A percentile compares a stretch with the other conserved stretches of the same genome.
Conservation (phyloP, 2,797 vertebrate genomes). For the Lithobates pipiens region DNA sequence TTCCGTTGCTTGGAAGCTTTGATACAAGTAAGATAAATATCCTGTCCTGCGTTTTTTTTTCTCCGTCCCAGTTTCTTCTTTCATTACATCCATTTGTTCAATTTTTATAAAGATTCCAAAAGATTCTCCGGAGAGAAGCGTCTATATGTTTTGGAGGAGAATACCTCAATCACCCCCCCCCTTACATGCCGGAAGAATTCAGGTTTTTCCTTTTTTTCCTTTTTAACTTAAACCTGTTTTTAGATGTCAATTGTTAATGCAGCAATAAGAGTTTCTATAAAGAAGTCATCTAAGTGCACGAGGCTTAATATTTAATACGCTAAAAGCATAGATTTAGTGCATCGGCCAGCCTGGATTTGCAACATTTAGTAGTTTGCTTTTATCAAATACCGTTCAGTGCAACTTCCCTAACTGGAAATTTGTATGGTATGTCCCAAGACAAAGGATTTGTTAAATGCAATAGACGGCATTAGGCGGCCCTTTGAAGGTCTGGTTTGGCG, state of each 20-base stretch:
- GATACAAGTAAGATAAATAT: too few relatives aligned
- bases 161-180: too few relatives aligned
- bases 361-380: conserved; percentile 62
- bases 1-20: too few relatives aligned
- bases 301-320: conserved; percentile 75
- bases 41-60: too few relatives aligned
- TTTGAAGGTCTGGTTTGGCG: background rate
- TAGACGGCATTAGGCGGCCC: background rate
- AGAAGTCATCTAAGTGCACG: conserved; percentile 68
- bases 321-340: conserved; percentile 68
- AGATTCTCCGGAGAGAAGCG: too few relatives aligned
- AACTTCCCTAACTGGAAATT: conserved; percentile 33
- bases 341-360: conserved; percentile 63
- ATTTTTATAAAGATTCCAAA: too few relatives aligned
- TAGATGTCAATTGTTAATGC: conserved; percentile 64
- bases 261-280: conserved; percentile 65
- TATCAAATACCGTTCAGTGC: conserved; percentile 52
- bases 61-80: too few relatives aligned
- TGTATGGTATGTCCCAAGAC: conserved; percentile 30
- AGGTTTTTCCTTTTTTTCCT: background rate
- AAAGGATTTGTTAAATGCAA: conserved; percentile 32
- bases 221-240: conserved; percentile 49
- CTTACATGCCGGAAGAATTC: background rate
- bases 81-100: too few relatives aligned
- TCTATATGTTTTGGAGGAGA: background rate